A percentile compares a stretch with the other conserved stretches of the same genome.
These are phyloP conservation scores for Antedon mediterranea DNA, from an alignment of 53 echinoderm and acorn worm genomes.

Conservation along the genomic window DNA sequence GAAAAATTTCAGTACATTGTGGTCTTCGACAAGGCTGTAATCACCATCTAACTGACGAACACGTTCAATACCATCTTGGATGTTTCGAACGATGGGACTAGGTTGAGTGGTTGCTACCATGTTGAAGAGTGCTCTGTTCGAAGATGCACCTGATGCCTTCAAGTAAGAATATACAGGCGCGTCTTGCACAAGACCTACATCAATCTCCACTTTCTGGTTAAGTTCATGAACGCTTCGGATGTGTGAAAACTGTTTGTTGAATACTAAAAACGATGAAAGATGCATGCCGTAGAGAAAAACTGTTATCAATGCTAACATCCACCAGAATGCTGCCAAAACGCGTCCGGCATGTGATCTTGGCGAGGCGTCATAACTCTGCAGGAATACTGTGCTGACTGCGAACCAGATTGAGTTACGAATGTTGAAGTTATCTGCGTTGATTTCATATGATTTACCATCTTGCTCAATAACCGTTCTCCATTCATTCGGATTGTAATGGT, in stretches of 20 bases:
- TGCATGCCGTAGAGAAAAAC: conserved; percentile 57
- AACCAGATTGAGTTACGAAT: conserved; percentile 37
- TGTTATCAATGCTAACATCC: conserved; percentile 46
- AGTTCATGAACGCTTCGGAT: conserved; percentile 40
- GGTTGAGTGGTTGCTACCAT: not conserved
- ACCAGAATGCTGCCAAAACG: conserved; percentile 55
- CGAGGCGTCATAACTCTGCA: conserved; percentile 44
- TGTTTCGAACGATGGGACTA: not conserved
- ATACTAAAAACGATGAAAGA: conserved; percentile 35
- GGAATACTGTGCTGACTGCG: conserved; percentile 27
- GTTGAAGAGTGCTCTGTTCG: not conserved
- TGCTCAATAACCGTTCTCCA: conserved; percentile 27
- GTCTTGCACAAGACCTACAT: conserved; percentile 60
- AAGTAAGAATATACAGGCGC: not conserved
- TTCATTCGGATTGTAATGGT: conserved; percentile 42
- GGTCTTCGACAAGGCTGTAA: not conserved
- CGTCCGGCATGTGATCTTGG: conserved; percentile 46
- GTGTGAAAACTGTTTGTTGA: conserved; percentile 28
- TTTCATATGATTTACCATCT: conserved; percentile 27
- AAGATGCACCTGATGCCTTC: not conserved
- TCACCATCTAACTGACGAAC: not conserved
- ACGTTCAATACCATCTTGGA: not conserved
- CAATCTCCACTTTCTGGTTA: conserved; percentile 49
- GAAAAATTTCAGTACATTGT: not conserved
- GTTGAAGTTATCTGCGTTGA: conserved; percentile 37